A percentile compares a stretch with the other conserved stretches of the same genome.
Conservation (phyloP, 1,140 invertebrate species). For the Micrasema minimum region DNA sequence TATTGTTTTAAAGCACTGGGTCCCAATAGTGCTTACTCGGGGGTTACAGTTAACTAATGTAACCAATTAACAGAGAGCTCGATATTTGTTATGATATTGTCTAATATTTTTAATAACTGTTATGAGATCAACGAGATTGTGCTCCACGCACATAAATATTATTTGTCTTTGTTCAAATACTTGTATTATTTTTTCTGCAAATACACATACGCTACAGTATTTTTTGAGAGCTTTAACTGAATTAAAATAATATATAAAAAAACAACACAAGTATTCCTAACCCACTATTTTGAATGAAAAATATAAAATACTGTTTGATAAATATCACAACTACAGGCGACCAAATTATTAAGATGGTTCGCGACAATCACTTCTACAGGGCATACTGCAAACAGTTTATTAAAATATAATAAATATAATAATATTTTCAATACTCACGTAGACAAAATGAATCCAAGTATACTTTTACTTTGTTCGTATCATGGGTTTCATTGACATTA, state of each 20-base stretch:
- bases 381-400: too few species aligned
- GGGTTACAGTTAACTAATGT: too few species aligned
- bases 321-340: constrained; percentile 1
- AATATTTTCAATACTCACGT: too few species aligned
- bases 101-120: constrained; percentile 10
- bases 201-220: not conserved
- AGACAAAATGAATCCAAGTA: too few species aligned
- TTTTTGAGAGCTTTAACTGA: not conserved
- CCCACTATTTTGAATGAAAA: not conserved
- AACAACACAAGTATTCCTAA: not conserved
- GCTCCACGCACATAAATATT: not conserved
- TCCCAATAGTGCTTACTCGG: constrained; percentile 9
- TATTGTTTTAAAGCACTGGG: constrained; percentile 6
- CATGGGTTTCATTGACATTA: not conserved
- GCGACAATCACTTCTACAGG: too few species aligned
- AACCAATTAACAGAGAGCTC: too few species aligned
- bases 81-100: not conserved
- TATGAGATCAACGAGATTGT: constrained; percentile 18
- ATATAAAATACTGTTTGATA: not conserved
- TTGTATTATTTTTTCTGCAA: not conserved
- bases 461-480: too few species aligned
- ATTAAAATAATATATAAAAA: not conserved
- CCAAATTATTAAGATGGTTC: too few species aligned
- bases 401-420: too few species aligned
- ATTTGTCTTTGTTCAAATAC: not conserved